Conservation (phyloP, 1,140 invertebrate genomes). For the Tyrophagus putrescentiae region DNA sequence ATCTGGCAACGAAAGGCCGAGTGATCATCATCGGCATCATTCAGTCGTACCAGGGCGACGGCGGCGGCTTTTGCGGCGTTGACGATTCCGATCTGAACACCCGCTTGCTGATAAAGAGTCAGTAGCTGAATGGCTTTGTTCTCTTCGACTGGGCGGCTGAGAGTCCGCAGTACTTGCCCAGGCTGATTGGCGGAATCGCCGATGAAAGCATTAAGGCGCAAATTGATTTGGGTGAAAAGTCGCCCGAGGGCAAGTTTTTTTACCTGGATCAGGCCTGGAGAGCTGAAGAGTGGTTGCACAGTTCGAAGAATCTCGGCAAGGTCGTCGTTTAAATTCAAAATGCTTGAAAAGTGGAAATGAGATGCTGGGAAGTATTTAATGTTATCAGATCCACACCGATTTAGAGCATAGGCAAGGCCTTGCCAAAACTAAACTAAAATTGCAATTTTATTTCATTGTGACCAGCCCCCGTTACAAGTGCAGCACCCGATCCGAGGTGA, state of each 20-base stretch:
- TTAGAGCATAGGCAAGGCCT: too few species aligned
- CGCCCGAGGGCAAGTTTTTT: neutral
- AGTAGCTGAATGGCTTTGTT: neutral
- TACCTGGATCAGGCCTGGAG: neutral
- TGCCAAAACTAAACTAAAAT: too few species aligned
- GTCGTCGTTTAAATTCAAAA: conserved; percentile 11
- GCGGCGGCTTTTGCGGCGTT: neutral
- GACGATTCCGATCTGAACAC: neutral
- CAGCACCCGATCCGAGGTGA: too few species aligned
- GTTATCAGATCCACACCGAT: too few species aligned
- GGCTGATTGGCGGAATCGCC: neutral
- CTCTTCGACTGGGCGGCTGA: neutral
- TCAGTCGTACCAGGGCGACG: conserved; percentile 27
- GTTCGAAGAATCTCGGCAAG: neutral
- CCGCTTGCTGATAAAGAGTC: neutral
- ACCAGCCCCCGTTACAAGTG: too few species aligned
- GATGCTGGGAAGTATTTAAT: too few species aligned
- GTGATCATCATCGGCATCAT: conserved; percentile 32
- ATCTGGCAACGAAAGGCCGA: conserved; percentile 30
- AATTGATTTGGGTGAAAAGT: neutral
- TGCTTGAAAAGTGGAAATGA: too few species aligned
- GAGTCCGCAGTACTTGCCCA: neutral
- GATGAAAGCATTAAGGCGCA: neutral
- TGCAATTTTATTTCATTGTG: too few species aligned
- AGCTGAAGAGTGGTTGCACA: conserved; percentile 10